phyloP scores from a whole-genome alignment of 2,888 invertebrate species.

The Polyommatus iphigenia region DNA sequence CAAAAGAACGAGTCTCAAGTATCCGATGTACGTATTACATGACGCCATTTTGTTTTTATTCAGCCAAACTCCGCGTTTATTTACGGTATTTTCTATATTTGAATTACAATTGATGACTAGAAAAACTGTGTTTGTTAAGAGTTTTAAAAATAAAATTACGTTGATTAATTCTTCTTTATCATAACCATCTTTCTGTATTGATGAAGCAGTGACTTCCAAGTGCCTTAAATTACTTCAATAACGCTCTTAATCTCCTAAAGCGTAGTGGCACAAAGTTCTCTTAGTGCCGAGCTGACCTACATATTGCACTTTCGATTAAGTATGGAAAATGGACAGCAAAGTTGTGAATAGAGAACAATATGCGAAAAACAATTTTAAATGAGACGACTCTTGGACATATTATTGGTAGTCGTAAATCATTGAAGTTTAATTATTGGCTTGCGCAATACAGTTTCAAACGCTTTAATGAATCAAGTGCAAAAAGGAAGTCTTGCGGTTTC shows the following conservation, averaged over 20 bases:
- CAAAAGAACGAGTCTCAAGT: constrained; percentile 78
- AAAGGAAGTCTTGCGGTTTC: neutral
- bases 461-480: neutral
- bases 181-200: no score
- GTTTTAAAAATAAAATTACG: neutral
- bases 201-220: neutral
- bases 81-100: constrained; percentile 15
- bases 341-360: neutral
- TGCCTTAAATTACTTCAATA: constrained; percentile 1
- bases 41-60: constrained; percentile 72
- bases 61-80: constrained; percentile 49
- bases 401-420: no score
- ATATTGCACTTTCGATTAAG: constrained; percentile 15
- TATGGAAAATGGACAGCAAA: constrained; percentile 4
- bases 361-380: no score
- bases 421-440: no score
- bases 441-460: no score
- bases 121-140: neutral
- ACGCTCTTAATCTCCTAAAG: neutral
- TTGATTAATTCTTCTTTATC: no score
- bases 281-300: constrained; percentile 1
- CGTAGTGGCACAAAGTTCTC: constrained; percentile 1
- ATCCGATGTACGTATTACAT: constrained; percentile 73
- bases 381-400: no score
- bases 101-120: neutral